Evolutionary conservation across 2,888 invertebrate genomes (phyloP).

Genomic region (Rotaria sp.): DNA sequence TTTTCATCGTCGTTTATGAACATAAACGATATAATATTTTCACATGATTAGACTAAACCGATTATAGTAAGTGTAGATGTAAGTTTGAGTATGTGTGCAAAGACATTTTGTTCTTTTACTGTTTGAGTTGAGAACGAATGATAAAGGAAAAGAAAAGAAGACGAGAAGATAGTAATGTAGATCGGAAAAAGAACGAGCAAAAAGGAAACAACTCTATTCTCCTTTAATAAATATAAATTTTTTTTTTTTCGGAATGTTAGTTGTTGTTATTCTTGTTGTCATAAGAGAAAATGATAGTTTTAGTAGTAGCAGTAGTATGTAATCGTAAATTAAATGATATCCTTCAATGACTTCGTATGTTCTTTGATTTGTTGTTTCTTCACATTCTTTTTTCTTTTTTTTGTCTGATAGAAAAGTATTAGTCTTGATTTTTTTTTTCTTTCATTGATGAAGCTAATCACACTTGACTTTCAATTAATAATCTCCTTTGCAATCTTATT

Average conservation of each 20-base stretch:
- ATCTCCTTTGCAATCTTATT: background rate
- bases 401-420: background rate
- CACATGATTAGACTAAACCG: slow-evolving; percentile 8
- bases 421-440: background rate
- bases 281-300: background rate
- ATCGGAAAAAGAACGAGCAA: background rate
- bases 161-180: background rate
- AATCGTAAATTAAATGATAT: background rate
- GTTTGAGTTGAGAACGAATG: background rate
- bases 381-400: background rate
- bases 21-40: background rate
- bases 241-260: background rate
- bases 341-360: background rate
- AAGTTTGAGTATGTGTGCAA: background rate
- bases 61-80: background rate
- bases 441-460: background rate
- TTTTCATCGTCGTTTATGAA: background rate
- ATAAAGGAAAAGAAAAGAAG: background rate
- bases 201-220: too few species aligned
- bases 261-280: background rate
- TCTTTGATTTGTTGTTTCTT: background rate
- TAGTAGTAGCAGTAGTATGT: background rate
- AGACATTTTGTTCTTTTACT: background rate
- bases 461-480: background rate
- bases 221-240: background rate